Conservation (phyloP, 2,888 invertebrate species). For the Gasteruption jaculator region DNA sequence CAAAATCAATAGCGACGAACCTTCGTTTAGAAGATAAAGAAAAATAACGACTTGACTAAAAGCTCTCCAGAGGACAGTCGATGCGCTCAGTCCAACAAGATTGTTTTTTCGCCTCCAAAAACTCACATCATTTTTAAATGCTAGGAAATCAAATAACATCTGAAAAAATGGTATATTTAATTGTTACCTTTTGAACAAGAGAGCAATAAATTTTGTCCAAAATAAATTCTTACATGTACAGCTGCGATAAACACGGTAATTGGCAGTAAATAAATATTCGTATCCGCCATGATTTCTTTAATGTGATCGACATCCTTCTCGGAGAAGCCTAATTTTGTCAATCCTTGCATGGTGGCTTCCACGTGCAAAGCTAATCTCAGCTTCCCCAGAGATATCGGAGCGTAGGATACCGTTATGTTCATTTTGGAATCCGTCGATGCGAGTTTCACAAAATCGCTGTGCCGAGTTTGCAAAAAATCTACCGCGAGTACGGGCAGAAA, state of each 20-base stretch:
- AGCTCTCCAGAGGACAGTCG: slow-evolving; percentile 89
- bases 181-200: slow-evolving; percentile 3
- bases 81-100: slow-evolving; percentile 83
- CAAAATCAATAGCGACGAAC: slow-evolving; percentile 84
- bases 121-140: slow-evolving; percentile 95
- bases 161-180: slow-evolving; percentile 52
- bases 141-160: slow-evolving; percentile 92
- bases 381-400: slow-evolving; percentile 76
- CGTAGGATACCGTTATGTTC: slow-evolving; percentile 67
- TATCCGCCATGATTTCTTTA: slow-evolving; percentile 93
- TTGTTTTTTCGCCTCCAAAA: slow-evolving; percentile 88
- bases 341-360: slow-evolving; percentile 67
- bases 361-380: slow-evolving; percentile 74
- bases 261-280: slow-evolving; percentile 86
- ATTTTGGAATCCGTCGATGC: slow-evolving; percentile 59
- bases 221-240: slow-evolving; percentile 73
- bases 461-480: slow-evolving; percentile 77
- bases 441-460: slow-evolving; percentile 69
- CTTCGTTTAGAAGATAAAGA: slow-evolving; percentile 86
- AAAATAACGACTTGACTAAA: slow-evolving; percentile 90
- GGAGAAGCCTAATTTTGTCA: slow-evolving; percentile 77
- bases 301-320: slow-evolving; percentile 95
- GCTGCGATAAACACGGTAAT: slow-evolving; percentile 88
- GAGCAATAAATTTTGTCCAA: no score
- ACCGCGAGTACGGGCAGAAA: slow-evolving; percentile 81